Conservation (phyloP, 2,797 vertebrate species). For the Crypturellus tataupa region DNA sequence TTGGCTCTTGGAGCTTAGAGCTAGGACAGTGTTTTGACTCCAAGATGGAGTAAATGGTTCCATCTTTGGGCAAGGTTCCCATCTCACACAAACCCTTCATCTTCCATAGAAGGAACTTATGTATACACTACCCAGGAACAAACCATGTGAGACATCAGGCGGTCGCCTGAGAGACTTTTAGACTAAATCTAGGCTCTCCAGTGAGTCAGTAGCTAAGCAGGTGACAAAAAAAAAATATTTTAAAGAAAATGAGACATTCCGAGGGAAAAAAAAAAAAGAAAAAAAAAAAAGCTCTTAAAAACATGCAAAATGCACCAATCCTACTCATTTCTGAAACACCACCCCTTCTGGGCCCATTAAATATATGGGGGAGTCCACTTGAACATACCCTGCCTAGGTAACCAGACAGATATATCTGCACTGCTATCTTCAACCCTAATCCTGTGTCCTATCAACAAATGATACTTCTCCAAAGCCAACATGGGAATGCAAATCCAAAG, state of each 20-base stretch:
- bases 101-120: not conserved
- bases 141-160: not conserved
- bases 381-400: not conserved
- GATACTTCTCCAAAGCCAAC: not conserved
- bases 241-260: not conserved
- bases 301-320: too few species aligned
- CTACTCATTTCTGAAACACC: not conserved
- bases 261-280: not conserved
- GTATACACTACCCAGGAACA: not conserved
- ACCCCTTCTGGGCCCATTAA: not conserved
- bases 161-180: conserved; percentile 40
- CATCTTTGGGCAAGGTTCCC: not conserved
- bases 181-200: conserved; percentile 44
- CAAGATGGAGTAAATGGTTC: not conserved
- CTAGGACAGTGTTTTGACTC: not conserved
- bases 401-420: not conserved
- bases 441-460: not conserved
- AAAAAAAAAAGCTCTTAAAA: not conserved
- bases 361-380: not conserved
- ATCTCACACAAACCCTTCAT: not conserved
- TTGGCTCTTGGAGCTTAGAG: not conserved
- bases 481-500: fast-evolving
- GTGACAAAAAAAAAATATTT: conserved; percentile 15
- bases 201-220: conserved; percentile 55
- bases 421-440: not conserved